Percentiles rank a stretch among this genome's conserved stretches.
Conservation (phyloP, 2,888 invertebrate genomes). For the Drosophila borealis region DNA sequence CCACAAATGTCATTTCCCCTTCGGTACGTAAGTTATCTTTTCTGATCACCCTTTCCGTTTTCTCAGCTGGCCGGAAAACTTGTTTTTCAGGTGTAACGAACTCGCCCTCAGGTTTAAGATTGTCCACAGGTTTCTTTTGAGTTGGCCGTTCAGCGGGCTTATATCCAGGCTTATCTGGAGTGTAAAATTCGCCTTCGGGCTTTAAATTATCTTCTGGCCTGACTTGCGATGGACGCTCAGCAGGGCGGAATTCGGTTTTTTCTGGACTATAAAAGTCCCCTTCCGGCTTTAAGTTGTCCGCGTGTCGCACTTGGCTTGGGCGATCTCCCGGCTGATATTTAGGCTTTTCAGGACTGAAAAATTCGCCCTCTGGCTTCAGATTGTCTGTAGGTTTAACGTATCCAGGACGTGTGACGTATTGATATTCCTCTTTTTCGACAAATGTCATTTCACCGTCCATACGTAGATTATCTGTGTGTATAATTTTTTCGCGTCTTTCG, state of each 20-base stretch:
- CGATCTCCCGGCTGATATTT: slow-evolving; percentile 80
- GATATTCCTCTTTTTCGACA: slow-evolving; percentile 84
- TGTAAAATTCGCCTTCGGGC: slow-evolving; percentile 84
- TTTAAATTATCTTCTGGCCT: slow-evolving; percentile 85
- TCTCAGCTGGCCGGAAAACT: slow-evolving; percentile 83
- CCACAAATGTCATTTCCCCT: slow-evolving; percentile 81
- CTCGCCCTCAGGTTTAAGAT: slow-evolving; percentile 86
- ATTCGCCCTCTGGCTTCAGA: slow-evolving; percentile 57
- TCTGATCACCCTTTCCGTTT: slow-evolving; percentile 84
- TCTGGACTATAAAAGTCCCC: slow-evolving; percentile 85
- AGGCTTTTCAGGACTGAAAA: slow-evolving; percentile 74
- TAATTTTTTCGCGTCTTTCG: slow-evolving; percentile 85
- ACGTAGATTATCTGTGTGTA: slow-evolving; percentile 86
- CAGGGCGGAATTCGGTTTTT: slow-evolving; percentile 84
- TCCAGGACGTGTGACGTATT: slow-evolving; percentile 85
- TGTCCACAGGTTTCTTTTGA: slow-evolving; percentile 86
- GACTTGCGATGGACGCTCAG: slow-evolving; percentile 84
- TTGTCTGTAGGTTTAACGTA: slow-evolving; percentile 82
- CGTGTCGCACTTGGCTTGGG: slow-evolving; percentile 85
- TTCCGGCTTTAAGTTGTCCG: slow-evolving; percentile 82
- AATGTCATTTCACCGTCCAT: slow-evolving; percentile 87
- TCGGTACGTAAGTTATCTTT: slow-evolving; percentile 86
- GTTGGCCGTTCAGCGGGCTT: slow-evolving; percentile 84
- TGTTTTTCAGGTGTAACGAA: background rate
- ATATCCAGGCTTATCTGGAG: slow-evolving; percentile 84